A percentile compares a stretch with the other conserved stretches of the same genome.
Evolutionary conservation across 2,113 vertebrate genomes (phyloP).

Genomic region (Lagenorhynchus albirostris): DNA sequence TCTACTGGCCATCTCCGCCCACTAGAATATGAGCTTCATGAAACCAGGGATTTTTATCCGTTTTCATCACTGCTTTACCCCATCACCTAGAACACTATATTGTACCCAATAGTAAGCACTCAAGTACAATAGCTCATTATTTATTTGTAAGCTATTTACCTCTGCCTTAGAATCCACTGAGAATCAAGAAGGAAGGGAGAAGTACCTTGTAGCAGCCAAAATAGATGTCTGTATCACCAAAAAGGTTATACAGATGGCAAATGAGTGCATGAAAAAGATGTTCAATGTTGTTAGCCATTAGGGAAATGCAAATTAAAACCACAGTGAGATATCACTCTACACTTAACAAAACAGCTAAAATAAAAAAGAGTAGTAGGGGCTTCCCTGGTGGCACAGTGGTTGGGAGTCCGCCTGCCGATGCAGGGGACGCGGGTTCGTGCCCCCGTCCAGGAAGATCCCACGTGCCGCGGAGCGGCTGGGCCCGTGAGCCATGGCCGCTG

Average conservation of each 20-base stretch:
- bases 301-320: slow-evolving; percentile 9
- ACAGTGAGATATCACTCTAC: neutral
- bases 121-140: neutral
- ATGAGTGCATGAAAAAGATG: neutral
- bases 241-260: neutral
- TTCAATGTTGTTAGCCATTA: neutral
- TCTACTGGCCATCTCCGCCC: neutral
- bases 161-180: neutral
- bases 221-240: neutral
- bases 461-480: too few species aligned
- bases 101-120: neutral
- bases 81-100: neutral
- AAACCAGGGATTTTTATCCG: neutral
- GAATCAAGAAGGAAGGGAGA: slow-evolving; percentile 6
- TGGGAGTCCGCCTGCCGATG: too few species aligned
- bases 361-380: neutral
- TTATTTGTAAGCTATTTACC: neutral
- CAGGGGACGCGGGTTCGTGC: too few species aligned
- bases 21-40: neutral
- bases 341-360: neutral
- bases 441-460: too few species aligned
- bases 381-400: too few species aligned
- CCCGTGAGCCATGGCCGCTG: too few species aligned
- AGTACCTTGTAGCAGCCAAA: neutral
- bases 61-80: neutral